Base-by-base conservation (phyloP, 2,888 invertebrate species). In the Dicyrtoma fusca region DNA sequence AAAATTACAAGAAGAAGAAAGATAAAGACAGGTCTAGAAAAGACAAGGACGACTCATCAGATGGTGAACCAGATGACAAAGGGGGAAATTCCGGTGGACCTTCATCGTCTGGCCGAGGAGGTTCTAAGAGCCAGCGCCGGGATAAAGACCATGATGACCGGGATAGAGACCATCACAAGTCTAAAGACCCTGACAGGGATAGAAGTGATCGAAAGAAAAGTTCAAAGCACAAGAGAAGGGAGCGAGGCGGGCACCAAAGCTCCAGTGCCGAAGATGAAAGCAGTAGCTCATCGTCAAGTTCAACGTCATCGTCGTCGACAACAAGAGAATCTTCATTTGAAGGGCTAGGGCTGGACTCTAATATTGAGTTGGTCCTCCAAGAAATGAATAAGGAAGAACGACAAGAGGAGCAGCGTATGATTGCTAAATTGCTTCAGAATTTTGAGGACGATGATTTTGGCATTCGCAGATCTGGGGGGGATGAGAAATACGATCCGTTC, bases 141-240 rank as follows among this genome's bases (percentile, higher is more conserved):
- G 53, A 71, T 3, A 45, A 45, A 21, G 45, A 57, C 17, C 14
- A 25, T 8, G 75, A 65, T 64, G 72, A 17, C 4, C 34, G 13
- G 44, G 53, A 71, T 3, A 45, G 45, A 21, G 45, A 57, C 17
- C 14, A 25, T 64, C 53, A 26, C 51, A 51, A 26, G 44, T 72
- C 59, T 3, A 65, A 26, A 53, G 62, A 72, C 63, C 66, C 17
- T 51, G 64, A 64, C 14, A 55, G 42, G 26, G 72, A 64, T 55
- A 69, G 61, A 72, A 57, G 68, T 55, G 74, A 68, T 42, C 55
- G 44, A 14, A 72, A 71, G 45, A 74, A 71, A 44, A 57, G 59
- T 21, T 47, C 70, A 13, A 74, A 71, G 62, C 64, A 34, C 8
- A 34, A 34, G 69, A 65, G 23, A 21, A 25, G 49, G 1, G 42